A percentile compares a stretch with the other conserved stretches of the same genome.
Conservation (phyloP, 2,888 invertebrate species). For the Thereva unica region DNA sequence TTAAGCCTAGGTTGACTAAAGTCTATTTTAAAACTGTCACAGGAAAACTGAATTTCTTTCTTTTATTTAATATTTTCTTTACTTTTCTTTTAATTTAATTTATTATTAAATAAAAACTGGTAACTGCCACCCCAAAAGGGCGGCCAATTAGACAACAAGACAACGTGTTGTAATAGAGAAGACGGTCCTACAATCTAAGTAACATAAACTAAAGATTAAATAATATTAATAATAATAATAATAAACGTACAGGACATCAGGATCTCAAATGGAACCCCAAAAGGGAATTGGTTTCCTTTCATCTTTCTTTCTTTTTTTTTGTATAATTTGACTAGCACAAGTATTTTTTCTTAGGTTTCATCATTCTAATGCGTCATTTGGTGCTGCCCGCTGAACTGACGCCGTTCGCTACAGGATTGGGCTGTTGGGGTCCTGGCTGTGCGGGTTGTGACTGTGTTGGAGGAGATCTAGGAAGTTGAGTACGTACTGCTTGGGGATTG, state of each 20-base stretch:
- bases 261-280: not conserved
- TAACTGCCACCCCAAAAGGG: slow-evolving; percentile 20
- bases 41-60: slow-evolving; percentile 8
- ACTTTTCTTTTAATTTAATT: too few relatives aligned
- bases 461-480: slow-evolving; percentile 51
- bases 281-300: slow-evolving; percentile 11
- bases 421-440: slow-evolving; percentile 25
- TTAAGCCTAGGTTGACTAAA: slow-evolving; percentile 15
- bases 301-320: slow-evolving; percentile 24
- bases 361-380: slow-evolving; percentile 59
- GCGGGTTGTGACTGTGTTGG: slow-evolving; percentile 45
- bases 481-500: slow-evolving; percentile 30
- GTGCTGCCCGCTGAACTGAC: slow-evolving; percentile 42
- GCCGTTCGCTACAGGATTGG: slow-evolving; percentile 40
- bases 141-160: slow-evolving; percentile 6
- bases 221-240: slow-evolving; percentile 14
- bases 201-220: slow-evolving; percentile 1
- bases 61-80: not conserved
- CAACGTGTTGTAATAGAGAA: slow-evolving; percentile 9
- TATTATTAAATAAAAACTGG: slow-evolving; percentile 18
- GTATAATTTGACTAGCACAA: slow-evolving; percentile 59
- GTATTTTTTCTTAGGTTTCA: slow-evolving; percentile 60
- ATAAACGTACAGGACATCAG: slow-evolving; percentile 1
- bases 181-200: slow-evolving; percentile 10
- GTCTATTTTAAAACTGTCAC: slow-evolving; percentile 4